These are phyloP conservation scores for Drosophila yakuba DNA, from an alignment of 1,140 invertebrate genomes.

Conservation along the genomic window DNA sequence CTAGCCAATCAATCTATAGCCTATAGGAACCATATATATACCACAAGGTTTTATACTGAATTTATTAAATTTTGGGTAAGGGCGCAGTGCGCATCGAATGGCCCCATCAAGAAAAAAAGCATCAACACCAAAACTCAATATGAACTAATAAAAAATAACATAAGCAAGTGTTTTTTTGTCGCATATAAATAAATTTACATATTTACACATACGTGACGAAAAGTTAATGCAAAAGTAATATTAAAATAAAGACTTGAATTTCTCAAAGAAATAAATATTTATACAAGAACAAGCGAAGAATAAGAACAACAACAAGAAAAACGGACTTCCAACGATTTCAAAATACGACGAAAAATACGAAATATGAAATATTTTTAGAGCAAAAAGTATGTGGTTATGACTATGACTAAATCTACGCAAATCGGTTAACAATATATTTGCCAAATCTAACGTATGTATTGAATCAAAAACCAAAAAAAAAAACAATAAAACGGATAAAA, in stretches of 20 bases:
- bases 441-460: constrained; percentile 46
- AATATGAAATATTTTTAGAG: constrained; percentile 60
- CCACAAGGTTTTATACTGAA: constrained; percentile 73
- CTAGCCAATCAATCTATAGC: constrained; percentile 48
- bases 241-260: constrained; percentile 70
- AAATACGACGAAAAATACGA: constrained; percentile 57
- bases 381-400: constrained; percentile 16
- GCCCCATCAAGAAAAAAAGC: constrained; percentile 2
- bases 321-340: constrained; percentile 83
- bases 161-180: constrained; percentile 49
- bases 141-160: constrained; percentile 14
- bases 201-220: constrained; percentile 54
- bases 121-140: constrained; percentile 35
- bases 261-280: constrained; percentile 76
- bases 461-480: constrained; percentile 12
- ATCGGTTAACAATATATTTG: constrained; percentile 63
- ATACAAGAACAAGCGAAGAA: constrained; percentile 51
- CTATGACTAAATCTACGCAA: constrained; percentile 25
- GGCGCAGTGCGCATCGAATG: constrained; percentile 33
- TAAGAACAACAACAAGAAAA: constrained; percentile 29
- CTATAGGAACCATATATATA: constrained; percentile 34
- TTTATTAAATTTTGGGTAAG: constrained; percentile 54
- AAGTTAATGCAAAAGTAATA: constrained; percentile 38
- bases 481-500: constrained; percentile 6
- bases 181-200: constrained; percentile 51